phyloP scores from a whole-genome alignment of 2,113 vertebrate genomes.

The Vimba vimba region DNA sequence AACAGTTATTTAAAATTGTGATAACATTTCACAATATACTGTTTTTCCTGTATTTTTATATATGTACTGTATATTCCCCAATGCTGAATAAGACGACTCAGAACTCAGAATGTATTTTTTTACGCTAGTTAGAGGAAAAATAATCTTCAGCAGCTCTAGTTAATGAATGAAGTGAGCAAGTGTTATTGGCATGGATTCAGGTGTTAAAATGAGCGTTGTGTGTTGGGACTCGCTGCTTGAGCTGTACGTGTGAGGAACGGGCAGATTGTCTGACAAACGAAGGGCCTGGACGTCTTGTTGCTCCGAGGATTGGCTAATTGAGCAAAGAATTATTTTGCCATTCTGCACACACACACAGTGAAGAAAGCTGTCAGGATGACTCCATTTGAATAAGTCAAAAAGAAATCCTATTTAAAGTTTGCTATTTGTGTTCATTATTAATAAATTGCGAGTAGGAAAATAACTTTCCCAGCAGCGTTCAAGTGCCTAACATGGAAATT shows the following conservation, averaged over 20 bases:
- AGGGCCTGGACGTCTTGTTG: neutral
- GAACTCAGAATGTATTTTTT: neutral
- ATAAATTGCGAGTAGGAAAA: neutral
- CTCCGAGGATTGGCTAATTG: neutral
- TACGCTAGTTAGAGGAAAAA: too few relatives aligned
- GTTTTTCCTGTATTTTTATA: too few relatives aligned
- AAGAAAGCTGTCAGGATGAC: neutral
- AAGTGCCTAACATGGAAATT: neutral
- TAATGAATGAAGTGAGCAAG: neutral
- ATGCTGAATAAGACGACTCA: neutral
- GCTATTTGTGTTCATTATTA: neutral
- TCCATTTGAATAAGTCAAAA: neutral
- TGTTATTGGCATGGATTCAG: neutral
- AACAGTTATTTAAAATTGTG: too few relatives aligned
- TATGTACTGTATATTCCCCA: neutral
- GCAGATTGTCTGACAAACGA: constrained; percentile 5
- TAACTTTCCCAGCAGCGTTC: neutral
- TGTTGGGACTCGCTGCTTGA: constrained; percentile 11
- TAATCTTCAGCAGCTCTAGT: neutral
- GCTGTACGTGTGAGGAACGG: neutral
- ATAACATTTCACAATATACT: too few relatives aligned
- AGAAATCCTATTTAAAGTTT: neutral
- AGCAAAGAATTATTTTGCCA: neutral
- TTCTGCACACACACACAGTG: neutral
- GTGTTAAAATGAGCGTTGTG: constrained; percentile 15